phyloP scores from a whole-genome alignment of 1,140 invertebrate species.

The Pogonus chalceus region DNA sequence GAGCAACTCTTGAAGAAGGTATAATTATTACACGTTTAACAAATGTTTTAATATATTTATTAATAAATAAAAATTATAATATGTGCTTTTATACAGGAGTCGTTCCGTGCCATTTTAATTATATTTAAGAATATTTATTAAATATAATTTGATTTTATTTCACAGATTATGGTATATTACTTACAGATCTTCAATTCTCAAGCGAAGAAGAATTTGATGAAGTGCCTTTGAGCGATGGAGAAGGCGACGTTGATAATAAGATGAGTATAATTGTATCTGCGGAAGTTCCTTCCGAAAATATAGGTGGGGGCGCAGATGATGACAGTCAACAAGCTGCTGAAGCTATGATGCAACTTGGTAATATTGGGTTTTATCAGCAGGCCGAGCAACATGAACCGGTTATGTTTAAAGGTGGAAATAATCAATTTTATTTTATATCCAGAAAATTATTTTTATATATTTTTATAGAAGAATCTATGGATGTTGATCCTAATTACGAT shows the following conservation, averaged over 20 bases:
- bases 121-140: too few species aligned
- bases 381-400: slow-evolving; percentile 20
- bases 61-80: too few species aligned
- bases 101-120: too few species aligned
- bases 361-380: slow-evolving; percentile 56
- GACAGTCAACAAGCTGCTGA: slow-evolving; percentile 73
- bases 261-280: slow-evolving; percentile 41
- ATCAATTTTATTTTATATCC: too few species aligned
- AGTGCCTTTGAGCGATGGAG: slow-evolving; percentile 46
- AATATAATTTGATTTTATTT: too few species aligned
- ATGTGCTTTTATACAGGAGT: too few species aligned
- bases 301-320: slow-evolving; percentile 49
- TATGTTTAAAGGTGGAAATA: slow-evolving; percentile 27
- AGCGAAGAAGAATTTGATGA: slow-evolving; percentile 63
- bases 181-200: slow-evolving; percentile 58
- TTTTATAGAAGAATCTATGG: slow-evolving; percentile 59
- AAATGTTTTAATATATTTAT: background rate
- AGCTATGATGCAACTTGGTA: slow-evolving; percentile 75
- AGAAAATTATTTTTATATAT: background rate
- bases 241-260: slow-evolving; percentile 40
- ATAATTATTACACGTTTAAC: slow-evolving; percentile 17
- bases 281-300: slow-evolving; percentile 39
- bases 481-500: slow-evolving; percentile 77
- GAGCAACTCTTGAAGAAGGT: slow-evolving; percentile 48
- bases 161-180: slow-evolving; percentile 1